These are phyloP conservation scores for Oscheius myriophilus DNA, from an alignment of 2,888 invertebrate species.

Conservation along the genomic window DNA sequence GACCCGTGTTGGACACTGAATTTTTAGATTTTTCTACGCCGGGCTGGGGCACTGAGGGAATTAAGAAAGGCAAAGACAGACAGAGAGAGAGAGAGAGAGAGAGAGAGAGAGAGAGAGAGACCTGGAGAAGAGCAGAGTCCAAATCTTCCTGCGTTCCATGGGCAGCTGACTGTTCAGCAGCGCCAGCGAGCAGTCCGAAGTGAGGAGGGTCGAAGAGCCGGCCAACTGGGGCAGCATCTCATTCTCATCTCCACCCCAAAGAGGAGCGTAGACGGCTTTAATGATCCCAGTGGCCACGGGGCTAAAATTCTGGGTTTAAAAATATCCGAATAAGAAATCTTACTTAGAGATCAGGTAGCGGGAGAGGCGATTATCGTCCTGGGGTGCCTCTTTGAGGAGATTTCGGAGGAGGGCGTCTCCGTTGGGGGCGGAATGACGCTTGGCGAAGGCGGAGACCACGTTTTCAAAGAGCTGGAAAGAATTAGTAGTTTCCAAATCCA, in stretches of 20 bases:
- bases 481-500: neutral
- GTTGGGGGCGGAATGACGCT: slow-evolving; percentile 3
- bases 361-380: slow-evolving; percentile 15
- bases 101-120: neutral
- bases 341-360: slow-evolving; percentile 20
- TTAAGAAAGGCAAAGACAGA: no score
- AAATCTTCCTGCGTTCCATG: slow-evolving; percentile 47
- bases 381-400: slow-evolving; percentile 22
- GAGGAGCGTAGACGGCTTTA: neutral
- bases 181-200: slow-evolving; percentile 15
- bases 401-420: slow-evolving; percentile 6
- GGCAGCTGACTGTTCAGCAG: slow-evolving; percentile 38
- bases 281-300: slow-evolving; percentile 9
- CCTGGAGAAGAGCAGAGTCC: slow-evolving; percentile 56
- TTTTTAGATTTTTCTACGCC: no score
- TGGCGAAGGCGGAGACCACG: slow-evolving; percentile 2
- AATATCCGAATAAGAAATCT: neutral
- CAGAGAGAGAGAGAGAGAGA: no score
- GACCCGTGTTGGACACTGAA: slow-evolving; percentile 48
- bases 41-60: no score
- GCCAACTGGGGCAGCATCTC: slow-evolving; percentile 12
- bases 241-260: neutral
- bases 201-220: neutral
- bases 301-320: neutral
- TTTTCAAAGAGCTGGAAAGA: neutral